Evolutionary conservation across 1,140 invertebrate genomes (phyloP), one percentile per base, ranked within the genome.

Genomic region (Andrena cerasifolii): DNA sequence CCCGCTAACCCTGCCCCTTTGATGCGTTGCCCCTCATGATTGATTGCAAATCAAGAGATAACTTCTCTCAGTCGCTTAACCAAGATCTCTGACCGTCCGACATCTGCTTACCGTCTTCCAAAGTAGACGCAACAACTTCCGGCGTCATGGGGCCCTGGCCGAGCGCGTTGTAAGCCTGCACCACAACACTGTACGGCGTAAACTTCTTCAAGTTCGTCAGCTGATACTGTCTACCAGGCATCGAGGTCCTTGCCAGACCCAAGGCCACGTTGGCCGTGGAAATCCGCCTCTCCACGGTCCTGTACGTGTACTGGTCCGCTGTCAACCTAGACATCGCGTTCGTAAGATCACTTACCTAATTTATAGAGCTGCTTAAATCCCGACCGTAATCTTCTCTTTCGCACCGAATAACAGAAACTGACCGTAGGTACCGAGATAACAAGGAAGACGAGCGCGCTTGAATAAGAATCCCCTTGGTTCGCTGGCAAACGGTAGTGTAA

Each of bases 161-260:
- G 80, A 97, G 94, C 45, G 96, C 96, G 86, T 99, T 99, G 88
- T 97, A 99, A 3, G 98, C 97, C 90, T 99, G 97, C 0, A 99
- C 97, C 36, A 98, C 95, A 1, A 99, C 95, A 56, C 95, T 95
- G 90, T 99, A 99, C n/a, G 95, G 94, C 0, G 97, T 97, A 90
- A 95, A 98, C 90, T 98, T 98, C 87, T 96, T 94, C 36, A 99
- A 92, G 82, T 90, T 91, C 36, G 86, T 89, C 83, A 92, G 66
- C 68, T 92, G 90, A 74, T 91, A 91, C 62, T 91, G 89, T 16
- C 91, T 89, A n/a, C 91, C 91, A 1, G 91, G 90, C 72, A 92
- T 92, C 5, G 91, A 90, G 2, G 90, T 92, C 36, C 91, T 87
- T 0, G 92, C 90, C 28, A 93, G 75, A 65, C 92, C 92, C 18